Base-by-base conservation (phyloP, 1,140 invertebrate species). In the Drosophila lowei region DNA sequence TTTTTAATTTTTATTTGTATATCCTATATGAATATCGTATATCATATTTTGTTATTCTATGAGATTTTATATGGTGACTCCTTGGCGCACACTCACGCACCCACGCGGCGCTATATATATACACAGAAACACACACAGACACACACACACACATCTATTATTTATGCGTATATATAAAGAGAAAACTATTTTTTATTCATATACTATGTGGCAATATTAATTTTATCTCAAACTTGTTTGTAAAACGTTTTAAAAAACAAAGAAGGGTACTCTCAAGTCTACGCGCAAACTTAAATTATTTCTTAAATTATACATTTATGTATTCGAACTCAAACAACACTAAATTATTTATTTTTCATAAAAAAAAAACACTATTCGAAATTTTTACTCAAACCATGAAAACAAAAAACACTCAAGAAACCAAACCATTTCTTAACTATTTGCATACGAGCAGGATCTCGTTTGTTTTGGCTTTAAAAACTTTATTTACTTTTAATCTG, bases 361-460 rank as follows among this genome's bases (percentile, higher is more conserved):
- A 25, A 71, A 66, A 48, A 61, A 46, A 66, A 60, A 53, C 38
- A 46, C 44, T 84, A 74, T 79, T 85, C 66, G 65, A 85, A 80
- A 74, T 72, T 78, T 73, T 42, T 68, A 66, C 66, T 75, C 62
- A 54, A 62, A 64, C 55, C 50, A 50, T 55, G 34, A 48, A 23
- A 57, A 66, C 57, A 63, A 41, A 38, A 38, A 38, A 38, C 11
- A 38, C 34, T 38, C 34, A 34, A 28, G 65, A 54, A 54, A 52
- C 54, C 38, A 59, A 83, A 73, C 74, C 68, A 74, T 72, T 72
- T 84, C 72, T 61, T 57, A 63, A 76, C 62, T 66, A 78, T 78
- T 86, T 88, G 83, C 81, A 88, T 76, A 72, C 85, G 89, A 90
- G 89, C 89, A 90, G 89, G 89, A 90, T 90, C 89, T 90, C 89